Evolutionary conservation across 2,797 vertebrate genomes (phyloP), one percentile per base, ranked within the genome.

Genomic region (Cossypha polioptera): DNA sequence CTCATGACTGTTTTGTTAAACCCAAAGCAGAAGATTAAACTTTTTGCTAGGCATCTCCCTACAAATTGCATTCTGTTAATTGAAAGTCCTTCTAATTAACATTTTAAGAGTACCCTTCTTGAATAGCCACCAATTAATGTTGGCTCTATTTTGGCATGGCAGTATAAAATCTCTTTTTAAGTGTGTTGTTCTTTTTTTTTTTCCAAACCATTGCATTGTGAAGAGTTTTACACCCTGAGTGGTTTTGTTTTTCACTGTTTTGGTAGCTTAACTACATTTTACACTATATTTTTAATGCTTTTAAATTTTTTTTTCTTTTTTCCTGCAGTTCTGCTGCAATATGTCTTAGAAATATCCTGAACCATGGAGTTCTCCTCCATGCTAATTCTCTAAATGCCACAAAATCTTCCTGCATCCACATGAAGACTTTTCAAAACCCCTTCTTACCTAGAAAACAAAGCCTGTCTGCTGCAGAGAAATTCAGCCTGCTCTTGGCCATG

Each of bases 51-150:
- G 25, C n/a, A 58, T 67, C 20, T 80, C 58, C 43, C 40, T 90
- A 50, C 29, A 75, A 91, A 86, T 36, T 45, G 28, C 65, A 22
- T 81, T 92, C 38, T 51, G 29, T 86, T 90, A 92, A 90, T 59
- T 66, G 51, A 90, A 94, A 78, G 8, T 11, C 36, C 16, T 86
- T 91, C 65, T 54, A 94, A 91, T 94, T 78, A 88, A 69, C 69
- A 75, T 83, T 90, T 94, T 83, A 66, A 69, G 50, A 83, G 22
- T 78, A 75, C 18, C 10, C 15, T 55, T 92, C 76, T 86, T 73
- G 73, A 83, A 73, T 78, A 72, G 31, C 50, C 35, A 19, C 59
- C 86, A 77, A 77, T 86, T 92, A 74, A 71, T 35, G 20, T 78
- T 88, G 66, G 36, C 33, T 86, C 21, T 73, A 19, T 62, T 88